These are phyloP conservation scores for Trichogramma dendrolimi DNA, from an alignment of 2,888 invertebrate genomes.

Conservation along the genomic window DNA sequence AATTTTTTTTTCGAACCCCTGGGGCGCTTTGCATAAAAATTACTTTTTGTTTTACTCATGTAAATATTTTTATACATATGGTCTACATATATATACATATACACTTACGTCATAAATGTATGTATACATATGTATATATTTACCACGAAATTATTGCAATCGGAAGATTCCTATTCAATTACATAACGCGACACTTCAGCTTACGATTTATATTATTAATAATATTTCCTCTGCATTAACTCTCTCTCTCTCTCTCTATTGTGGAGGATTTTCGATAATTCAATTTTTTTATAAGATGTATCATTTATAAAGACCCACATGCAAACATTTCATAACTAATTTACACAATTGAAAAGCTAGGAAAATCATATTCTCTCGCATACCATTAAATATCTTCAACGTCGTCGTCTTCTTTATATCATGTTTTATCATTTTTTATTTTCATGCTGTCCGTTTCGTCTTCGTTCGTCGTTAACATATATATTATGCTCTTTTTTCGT, in stretches of 20 bases:
- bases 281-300: too few species aligned
- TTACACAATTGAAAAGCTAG: too few species aligned
- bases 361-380: too few species aligned
- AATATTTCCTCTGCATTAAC: constrained; percentile 20
- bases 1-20: too few species aligned
- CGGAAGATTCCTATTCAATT: too few species aligned
- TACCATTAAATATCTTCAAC: too few species aligned
- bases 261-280: neutral
- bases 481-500: constrained; percentile 31
- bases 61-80: too few species aligned
- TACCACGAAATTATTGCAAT: constrained; percentile 1
- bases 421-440: neutral
- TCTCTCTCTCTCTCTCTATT: constrained; percentile 9
- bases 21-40: too few species aligned
- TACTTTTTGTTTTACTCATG: too few species aligned
- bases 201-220: constrained; percentile 27
- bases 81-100: too few species aligned
- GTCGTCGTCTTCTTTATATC: neutral
- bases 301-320: constrained; percentile 11
- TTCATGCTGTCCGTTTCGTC: constrained; percentile 3
- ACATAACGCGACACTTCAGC: constrained; percentile 24
- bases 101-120: neutral
- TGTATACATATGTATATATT: constrained; percentile 6
- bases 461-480: constrained; percentile 26
- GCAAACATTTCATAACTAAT: constrained; percentile 3